Conservation (phyloP, 1,140 invertebrate species). For the Rhagoletis pomonella region DNA sequence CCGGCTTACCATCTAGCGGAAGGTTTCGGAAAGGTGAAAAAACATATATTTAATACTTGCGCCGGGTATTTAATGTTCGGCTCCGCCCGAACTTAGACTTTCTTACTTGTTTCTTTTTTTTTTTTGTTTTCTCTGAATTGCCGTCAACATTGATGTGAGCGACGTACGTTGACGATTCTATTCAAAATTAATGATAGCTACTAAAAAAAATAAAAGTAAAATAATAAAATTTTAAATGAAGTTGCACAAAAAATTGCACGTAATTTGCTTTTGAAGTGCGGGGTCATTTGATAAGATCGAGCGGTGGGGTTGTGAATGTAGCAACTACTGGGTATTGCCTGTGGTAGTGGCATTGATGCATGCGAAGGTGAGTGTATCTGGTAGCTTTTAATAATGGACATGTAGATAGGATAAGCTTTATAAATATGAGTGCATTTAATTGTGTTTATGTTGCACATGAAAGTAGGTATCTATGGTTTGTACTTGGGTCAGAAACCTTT, state of each 20-base stretch:
- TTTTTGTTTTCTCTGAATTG: background rate
- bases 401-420: background rate
- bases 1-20: no score
- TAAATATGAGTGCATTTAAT: constrained; percentile 14
- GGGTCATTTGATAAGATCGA: constrained; percentile 29
- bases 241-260: background rate
- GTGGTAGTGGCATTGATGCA: background rate
- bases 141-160: constrained; percentile 8
- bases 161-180: constrained; percentile 21
- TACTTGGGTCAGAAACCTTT: background rate
- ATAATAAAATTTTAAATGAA: constrained; percentile 1
- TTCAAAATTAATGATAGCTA: constrained; percentile 1
- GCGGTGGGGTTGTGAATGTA: background rate
- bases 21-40: no score
- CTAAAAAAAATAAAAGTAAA: background rate
- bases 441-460: background rate
- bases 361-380: background rate
- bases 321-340: background rate
- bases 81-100: no score
- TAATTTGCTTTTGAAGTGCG: constrained; percentile 16
- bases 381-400: background rate
- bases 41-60: no score
- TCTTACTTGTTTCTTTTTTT: no score
- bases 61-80: no score
- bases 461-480: background rate